These are phyloP conservation scores for Andrena cerasifolii DNA, from an alignment of 1,140 invertebrate species.

Conservation along the genomic window DNA sequence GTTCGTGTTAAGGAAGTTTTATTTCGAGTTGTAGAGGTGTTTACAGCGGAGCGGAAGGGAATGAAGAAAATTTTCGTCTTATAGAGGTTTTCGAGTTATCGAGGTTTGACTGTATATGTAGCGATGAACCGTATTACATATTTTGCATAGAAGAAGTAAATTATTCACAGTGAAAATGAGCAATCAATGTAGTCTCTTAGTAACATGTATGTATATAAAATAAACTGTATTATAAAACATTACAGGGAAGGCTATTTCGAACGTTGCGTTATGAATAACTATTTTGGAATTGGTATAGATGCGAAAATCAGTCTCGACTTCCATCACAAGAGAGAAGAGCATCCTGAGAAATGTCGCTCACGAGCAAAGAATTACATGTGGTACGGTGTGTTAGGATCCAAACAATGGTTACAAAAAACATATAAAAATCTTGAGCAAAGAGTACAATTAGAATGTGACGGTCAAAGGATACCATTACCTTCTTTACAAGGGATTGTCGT, in stretches of 20 bases:
- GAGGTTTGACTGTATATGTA: no score
- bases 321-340: conserved; percentile 98
- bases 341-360: conserved; percentile 97
- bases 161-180: no score
- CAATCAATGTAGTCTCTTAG: no score
- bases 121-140: not conserved
- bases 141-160: not conserved
- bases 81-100: no score
- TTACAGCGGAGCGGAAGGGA: no score
- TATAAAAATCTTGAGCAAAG: conserved; percentile 98
- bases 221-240: not conserved
- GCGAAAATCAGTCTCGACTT: conserved; percentile 99
- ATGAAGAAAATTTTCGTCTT: no score
- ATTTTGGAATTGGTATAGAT: conserved; percentile 99
- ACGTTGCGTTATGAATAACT: conserved; percentile 99
- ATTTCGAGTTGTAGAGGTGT: no score
- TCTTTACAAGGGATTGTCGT: conserved; percentile 98
- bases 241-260: conserved; percentile 94
- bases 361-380: conserved; percentile 98
- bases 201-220: no score
- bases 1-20: no score
- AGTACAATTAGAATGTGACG: conserved; percentile 96
- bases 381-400: conserved; percentile 97
- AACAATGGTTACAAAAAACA: conserved; percentile 94
- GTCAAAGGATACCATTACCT: conserved; percentile 94